Evolutionary conservation across 2,888 invertebrate genomes (phyloP).

Genomic region (Pterostichus madidus): DNA sequence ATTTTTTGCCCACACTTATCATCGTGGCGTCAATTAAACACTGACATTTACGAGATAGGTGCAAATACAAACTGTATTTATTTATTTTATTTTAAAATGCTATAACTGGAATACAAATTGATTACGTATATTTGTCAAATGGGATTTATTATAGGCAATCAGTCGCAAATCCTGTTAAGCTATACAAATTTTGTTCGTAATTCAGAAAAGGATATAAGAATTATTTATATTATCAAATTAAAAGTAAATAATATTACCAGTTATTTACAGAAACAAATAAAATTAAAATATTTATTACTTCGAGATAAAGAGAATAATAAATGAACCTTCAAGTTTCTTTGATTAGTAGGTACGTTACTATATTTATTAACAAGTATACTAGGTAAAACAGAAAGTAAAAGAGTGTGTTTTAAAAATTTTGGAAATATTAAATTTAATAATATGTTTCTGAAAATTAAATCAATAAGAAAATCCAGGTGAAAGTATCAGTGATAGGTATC

Average conservation of each 20-base stretch:
- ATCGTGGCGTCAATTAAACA: background rate
- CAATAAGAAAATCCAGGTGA: too few species aligned
- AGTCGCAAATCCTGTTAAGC: background rate
- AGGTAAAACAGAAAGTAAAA: too few species aligned
- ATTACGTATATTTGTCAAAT: background rate
- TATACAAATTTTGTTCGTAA: slow-evolving; percentile 7
- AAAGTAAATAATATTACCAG: background rate
- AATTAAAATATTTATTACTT: background rate
- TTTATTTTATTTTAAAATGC: too few species aligned
- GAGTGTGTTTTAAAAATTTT: too few species aligned
- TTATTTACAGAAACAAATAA: slow-evolving; percentile 2
- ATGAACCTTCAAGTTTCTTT: background rate
- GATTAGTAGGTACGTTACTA: too few species aligned
- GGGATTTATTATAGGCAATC: background rate
- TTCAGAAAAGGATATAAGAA: background rate
- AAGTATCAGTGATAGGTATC: too few species aligned
- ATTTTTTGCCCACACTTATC: too few species aligned
- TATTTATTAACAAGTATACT: too few species aligned
- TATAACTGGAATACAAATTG: background rate
- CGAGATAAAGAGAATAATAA: slow-evolving; percentile 1
- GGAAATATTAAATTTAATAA: too few species aligned
- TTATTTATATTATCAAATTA: slow-evolving; percentile 11
- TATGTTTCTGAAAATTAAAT: too few species aligned
- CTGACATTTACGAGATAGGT: background rate
- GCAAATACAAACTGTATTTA: background rate